Evolutionary conservation across 1,140 invertebrate species (phyloP).

Genomic region (Lepidurus couesii): DNA sequence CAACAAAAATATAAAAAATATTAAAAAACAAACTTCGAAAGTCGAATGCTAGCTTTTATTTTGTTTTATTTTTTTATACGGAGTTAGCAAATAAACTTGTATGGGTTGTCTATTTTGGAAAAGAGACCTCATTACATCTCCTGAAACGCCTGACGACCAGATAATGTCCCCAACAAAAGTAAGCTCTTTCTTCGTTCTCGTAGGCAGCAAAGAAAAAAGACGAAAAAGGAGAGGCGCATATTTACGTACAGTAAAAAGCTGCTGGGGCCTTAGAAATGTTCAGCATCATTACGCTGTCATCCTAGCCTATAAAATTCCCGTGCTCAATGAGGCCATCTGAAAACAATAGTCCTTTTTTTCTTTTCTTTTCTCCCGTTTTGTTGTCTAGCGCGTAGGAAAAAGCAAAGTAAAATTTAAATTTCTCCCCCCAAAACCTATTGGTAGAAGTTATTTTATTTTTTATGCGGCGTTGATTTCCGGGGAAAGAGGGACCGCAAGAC

Average conservation of each 20-base stretch:
- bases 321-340: conserved; percentile 16
- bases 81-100: neutral
- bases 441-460: neutral
- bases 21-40: neutral
- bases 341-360: conserved; percentile 9
- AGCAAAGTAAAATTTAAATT: neutral
- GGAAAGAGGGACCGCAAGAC: neutral
- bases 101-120: neutral
- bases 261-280: neutral
- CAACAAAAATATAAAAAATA: neutral
- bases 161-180: neutral
- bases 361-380: neutral
- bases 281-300: conserved; percentile 14
- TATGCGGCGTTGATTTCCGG: neutral
- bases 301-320: conserved; percentile 12
- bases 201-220: neutral
- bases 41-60: too few relatives aligned
- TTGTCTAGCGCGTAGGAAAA: neutral
- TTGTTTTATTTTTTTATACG: too few relatives aligned
- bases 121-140: neutral
- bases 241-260: neutral
- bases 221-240: neutral
- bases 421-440: neutral
- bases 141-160: neutral
- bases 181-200: neutral